phyloP scores from a whole-genome alignment of 2,797 vertebrate genomes.

The Sciurus vulgaris region DNA sequence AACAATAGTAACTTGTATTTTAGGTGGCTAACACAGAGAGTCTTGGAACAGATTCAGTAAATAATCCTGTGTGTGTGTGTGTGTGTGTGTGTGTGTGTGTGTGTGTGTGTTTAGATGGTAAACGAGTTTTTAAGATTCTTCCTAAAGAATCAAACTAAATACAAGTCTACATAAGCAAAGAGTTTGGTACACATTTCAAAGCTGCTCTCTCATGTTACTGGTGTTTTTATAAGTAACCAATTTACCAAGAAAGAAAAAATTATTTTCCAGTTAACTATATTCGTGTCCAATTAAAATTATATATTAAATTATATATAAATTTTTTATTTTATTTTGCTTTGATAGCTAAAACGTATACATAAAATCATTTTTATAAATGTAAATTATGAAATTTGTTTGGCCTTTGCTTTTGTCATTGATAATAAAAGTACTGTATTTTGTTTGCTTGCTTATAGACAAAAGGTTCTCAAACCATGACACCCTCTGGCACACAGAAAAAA shows the following conservation, averaged over 20 bases:
- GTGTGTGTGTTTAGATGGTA: background rate
- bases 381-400: background rate
- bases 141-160: background rate
- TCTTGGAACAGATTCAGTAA: background rate
- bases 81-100: too few relatives aligned
- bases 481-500: constrained; percentile 95
- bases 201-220: background rate
- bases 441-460: constrained; percentile 90
- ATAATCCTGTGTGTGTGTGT: background rate
- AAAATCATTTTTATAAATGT: background rate
- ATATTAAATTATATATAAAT: background rate
- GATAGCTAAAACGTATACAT: background rate
- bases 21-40: background rate
- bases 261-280: background rate
- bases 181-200: constrained; percentile 31
- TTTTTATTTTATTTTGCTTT: background rate
- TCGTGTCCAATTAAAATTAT: background rate
- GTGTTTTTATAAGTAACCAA: background rate
- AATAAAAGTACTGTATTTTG: constrained; percentile 68
- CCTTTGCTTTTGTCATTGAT: background rate
- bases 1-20: background rate
- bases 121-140: background rate
- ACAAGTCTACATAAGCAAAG: background rate
- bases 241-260: background rate
- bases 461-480: constrained; percentile 90